Evolutionary conservation across 1,140 invertebrate species (phyloP), one percentile per base, ranked within the genome.

Genomic region (Eciton burchellii): DNA sequence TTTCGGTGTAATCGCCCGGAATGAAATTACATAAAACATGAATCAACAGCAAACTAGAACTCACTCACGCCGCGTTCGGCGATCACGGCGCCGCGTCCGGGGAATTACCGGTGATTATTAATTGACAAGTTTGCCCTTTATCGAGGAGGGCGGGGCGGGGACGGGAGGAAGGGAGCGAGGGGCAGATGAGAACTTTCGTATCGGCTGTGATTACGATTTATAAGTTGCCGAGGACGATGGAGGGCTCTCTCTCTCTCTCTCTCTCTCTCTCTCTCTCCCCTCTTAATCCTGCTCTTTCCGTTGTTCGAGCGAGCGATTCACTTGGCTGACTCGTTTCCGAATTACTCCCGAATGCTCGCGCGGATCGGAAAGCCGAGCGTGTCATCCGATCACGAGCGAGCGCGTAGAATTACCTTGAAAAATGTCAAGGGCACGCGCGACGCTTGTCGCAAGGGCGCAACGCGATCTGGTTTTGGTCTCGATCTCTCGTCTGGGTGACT

Each of bases 171-270:
- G 71, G 70, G 8, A n/a, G n/a, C 19, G 1, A 35, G 62, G n/a
- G n/a, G 45, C 84, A 65, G 83, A 86, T 82, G 85, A 84, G 90
- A 91, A 91, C 81, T 92, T 91, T 92, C 73, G 76, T 83, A 89
- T 90, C 84, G 87, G 83, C 72, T 70, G 84, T 87, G 90, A 92
- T 92, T 92, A 91, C 89, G 86, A 91, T 89, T 91, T 88, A 91
- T 90, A 89, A 91, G 83, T 92, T 66, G 86, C 73, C 84, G 84
- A 83, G 84, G 84, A 83, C 87, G 79, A 86, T 3, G 82, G 71
- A 76, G 54, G 45, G 66, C 47, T n/a, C 77, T 35, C 35, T 57
- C 49, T 82, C 59, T 84, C 86, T 83, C 71, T 66, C 82, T n/a
- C n/a, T n/a, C n/a, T n/a, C n/a, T n/a, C n/a, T n/a, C n/a, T n/a